phyloP scores from a whole-genome alignment of 1,140 invertebrate genomes.

The Babylonia areolata region DNA sequence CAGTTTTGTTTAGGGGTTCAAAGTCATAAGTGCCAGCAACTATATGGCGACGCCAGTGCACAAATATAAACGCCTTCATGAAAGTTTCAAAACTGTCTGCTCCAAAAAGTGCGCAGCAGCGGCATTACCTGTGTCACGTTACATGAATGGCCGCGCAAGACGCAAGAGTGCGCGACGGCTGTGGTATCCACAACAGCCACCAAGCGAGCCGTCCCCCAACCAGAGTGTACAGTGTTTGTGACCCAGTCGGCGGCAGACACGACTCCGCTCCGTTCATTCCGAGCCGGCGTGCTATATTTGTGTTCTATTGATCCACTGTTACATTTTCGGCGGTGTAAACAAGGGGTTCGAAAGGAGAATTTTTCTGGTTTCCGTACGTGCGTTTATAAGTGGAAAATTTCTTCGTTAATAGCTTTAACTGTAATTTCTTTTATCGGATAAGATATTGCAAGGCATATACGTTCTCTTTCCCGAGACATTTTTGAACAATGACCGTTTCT shows the following conservation, averaged over 20 bases:
- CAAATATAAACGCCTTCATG: too few species aligned
- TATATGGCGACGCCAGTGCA: too few species aligned
- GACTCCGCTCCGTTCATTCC: constrained; percentile 30
- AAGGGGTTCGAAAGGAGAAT: constrained; percentile 32
- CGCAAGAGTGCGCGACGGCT: neutral
- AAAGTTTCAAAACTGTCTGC: neutral
- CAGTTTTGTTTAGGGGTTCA: too few species aligned
- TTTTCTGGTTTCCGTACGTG: neutral
- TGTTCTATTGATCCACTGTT: constrained; percentile 34
- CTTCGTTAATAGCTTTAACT: too few species aligned
- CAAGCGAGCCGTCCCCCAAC: neutral
- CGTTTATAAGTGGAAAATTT: neutral
- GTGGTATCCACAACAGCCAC: neutral
- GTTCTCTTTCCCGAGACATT: neutral
- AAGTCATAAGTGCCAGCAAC: too few species aligned
- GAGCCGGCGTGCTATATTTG: constrained; percentile 38
- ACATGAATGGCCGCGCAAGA: neutral
- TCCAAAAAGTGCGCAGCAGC: neutral
- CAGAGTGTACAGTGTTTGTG: neutral
- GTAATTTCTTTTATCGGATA: neutral
- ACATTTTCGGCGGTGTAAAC: constrained; percentile 37
- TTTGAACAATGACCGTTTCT: neutral
- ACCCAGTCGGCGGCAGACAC: constrained; percentile 31
- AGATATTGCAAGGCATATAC: neutral
- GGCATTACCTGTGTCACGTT: neutral